These are phyloP conservation scores for Papilio polyxenes DNA, from an alignment of 1,140 invertebrate species.

Conservation along the genomic window DNA sequence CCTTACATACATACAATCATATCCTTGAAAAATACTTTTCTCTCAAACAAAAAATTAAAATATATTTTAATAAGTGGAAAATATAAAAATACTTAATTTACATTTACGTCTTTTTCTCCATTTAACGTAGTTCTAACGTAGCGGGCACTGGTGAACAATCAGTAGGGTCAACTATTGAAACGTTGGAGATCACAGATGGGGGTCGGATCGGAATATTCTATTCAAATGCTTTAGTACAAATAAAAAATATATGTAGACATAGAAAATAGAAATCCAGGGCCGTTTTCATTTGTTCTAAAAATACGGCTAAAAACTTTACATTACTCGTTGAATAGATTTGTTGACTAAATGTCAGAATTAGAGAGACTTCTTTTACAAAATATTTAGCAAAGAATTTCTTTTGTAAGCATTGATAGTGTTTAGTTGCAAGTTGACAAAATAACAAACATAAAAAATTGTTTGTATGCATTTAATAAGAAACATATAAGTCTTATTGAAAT, in stretches of 20 bases:
- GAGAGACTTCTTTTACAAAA: background rate
- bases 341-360: background rate
- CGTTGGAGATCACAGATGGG: conserved; percentile 28
- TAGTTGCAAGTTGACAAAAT: no score
- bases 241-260: conserved; percentile 9
- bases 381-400: no score
- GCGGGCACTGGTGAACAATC: conserved; percentile 21
- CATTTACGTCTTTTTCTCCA: background rate
- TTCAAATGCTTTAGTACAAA: conserved; percentile 28
- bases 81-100: background rate
- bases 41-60: background rate
- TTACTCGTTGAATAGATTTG: no score
- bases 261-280: conserved; percentile 5
- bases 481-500: no score
- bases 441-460: no score
- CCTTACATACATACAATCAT: background rate
- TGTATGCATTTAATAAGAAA: no score
- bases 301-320: background rate
- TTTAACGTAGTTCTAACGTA: conserved; percentile 5
- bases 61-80: background rate
- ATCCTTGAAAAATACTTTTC: background rate
- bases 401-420: no score
- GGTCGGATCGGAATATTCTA: conserved; percentile 16
- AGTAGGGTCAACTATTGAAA: conserved; percentile 31
- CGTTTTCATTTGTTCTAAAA: conserved; percentile 5